A percentile compares a stretch with the other conserved stretches of the same genome.
phyloP scores from a whole-genome alignment of 2,797 vertebrate genomes.

The Parotocinclus haroldoi region DNA sequence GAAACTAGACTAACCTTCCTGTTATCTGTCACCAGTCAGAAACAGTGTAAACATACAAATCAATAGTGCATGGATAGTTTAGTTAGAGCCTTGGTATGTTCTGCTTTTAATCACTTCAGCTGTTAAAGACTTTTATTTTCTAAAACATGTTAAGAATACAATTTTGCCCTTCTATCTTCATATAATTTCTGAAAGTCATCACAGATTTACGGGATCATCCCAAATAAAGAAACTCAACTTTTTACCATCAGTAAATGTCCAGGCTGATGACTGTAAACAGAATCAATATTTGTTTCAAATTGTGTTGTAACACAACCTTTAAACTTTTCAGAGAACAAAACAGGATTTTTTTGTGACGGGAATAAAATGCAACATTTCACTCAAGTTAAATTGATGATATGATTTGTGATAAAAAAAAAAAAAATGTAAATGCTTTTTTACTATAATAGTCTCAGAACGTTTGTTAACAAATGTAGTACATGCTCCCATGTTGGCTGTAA shows the following conservation, averaged over 20 bases:
- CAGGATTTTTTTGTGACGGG: no score
- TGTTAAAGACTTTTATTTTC: no score
- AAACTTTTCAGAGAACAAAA: background rate
- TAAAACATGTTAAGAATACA: no score
- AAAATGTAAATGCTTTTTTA: no score
- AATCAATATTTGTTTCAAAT: conserved; percentile 9
- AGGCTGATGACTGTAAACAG: background rate
- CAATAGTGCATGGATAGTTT: conserved; percentile 1
- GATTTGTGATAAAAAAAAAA: no score
- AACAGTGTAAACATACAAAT: conserved; percentile 1
- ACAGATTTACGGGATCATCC: background rate
- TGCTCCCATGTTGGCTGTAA: no score
- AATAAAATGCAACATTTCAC: no score
- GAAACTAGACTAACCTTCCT: conserved; percentile 1
- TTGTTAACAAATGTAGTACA: no score
- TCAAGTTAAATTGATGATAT: no score
- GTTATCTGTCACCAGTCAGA: conserved; percentile 17
- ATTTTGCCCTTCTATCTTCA: no score
- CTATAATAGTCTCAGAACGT: no score
- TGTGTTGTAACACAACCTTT: background rate
- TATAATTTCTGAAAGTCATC: background rate
- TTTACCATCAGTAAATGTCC: background rate
- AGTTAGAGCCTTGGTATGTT: background rate
- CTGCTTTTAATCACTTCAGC: no score
- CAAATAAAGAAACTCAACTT: background rate